A percentile compares a stretch with the other conserved stretches of the same genome.
phyloP scores from a whole-genome alignment of 2,888 invertebrate species.

The Amitus sp. region DNA sequence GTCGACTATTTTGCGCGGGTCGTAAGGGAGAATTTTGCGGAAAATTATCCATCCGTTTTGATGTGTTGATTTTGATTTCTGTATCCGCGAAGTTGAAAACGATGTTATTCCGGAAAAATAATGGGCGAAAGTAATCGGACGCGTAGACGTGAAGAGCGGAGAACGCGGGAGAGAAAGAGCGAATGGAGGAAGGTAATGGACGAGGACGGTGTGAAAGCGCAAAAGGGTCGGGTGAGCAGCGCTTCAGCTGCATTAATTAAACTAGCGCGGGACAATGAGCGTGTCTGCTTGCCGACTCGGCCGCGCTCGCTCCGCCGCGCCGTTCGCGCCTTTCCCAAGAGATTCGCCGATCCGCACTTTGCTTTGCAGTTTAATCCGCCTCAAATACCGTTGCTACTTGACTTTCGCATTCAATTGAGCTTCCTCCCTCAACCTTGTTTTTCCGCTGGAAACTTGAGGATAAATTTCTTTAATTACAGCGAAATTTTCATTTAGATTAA shows the following conservation, averaged over 20 bases:
- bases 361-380: slow-evolving; percentile 52
- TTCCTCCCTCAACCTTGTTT: slow-evolving; percentile 19
- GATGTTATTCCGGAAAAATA: background rate
- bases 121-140: background rate
- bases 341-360: slow-evolving; percentile 51
- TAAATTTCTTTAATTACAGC: slow-evolving; percentile 22
- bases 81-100: background rate
- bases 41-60: too few relatives aligned
- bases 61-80: background rate
- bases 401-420: slow-evolving; percentile 23
- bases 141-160: slow-evolving; percentile 20
- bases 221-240: slow-evolving; percentile 26
- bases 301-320: slow-evolving; percentile 25
- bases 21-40: too few relatives aligned
- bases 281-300: slow-evolving; percentile 53
- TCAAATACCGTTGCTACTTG: slow-evolving; percentile 47
- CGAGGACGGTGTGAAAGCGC: slow-evolving; percentile 16
- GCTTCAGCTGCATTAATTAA: slow-evolving; percentile 64
- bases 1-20: too few relatives aligned
- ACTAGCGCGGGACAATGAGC: slow-evolving; percentile 64
- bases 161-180: slow-evolving; percentile 14
- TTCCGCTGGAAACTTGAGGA: too few relatives aligned
- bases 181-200: slow-evolving; percentile 21
- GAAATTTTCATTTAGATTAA: slow-evolving; percentile 28
- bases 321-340: slow-evolving; percentile 46